phyloP scores from a whole-genome alignment of 2,888 invertebrate species.

The Bombylius major region DNA sequence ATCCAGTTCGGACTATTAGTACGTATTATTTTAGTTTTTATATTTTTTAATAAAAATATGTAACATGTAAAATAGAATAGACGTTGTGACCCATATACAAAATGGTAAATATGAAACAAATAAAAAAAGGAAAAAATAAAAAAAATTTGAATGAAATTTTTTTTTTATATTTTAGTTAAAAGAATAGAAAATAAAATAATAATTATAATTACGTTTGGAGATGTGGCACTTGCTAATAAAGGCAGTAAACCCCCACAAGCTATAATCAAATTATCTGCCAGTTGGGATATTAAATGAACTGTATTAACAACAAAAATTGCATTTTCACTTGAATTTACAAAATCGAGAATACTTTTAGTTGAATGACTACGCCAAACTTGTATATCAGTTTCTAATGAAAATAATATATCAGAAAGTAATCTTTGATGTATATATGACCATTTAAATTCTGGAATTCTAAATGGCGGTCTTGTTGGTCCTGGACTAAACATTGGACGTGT shows the following conservation, averaged over 20 bases:
- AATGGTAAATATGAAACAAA: background rate
- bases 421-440: constrained; percentile 99
- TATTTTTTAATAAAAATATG: constrained; percentile 18
- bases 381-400: constrained; percentile 94
- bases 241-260: constrained; percentile 96
- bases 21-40: no score
- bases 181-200: no score
- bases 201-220: constrained; percentile 74
- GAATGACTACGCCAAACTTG: constrained; percentile 89
- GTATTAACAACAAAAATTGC: constrained; percentile 99
- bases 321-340: constrained; percentile 96
- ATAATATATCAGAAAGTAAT: constrained; percentile 87
- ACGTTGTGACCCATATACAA: background rate
- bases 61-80: background rate
- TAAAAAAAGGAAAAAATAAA: background rate
- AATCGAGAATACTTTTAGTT: constrained; percentile 92
- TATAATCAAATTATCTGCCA: constrained; percentile 97
- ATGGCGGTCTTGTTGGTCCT: constrained; percentile 85
- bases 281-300: constrained; percentile 95
- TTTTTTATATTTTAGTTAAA: background rate
- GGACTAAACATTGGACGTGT: constrained; percentile 86
- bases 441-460: constrained; percentile 97
- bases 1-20: constrained; percentile 82
- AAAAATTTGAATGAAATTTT: background rate
- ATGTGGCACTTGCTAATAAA: constrained; percentile 92